Evolutionary conservation across 1,140 invertebrate genomes (phyloP).

Genomic region (Drosophila hydei): DNA sequence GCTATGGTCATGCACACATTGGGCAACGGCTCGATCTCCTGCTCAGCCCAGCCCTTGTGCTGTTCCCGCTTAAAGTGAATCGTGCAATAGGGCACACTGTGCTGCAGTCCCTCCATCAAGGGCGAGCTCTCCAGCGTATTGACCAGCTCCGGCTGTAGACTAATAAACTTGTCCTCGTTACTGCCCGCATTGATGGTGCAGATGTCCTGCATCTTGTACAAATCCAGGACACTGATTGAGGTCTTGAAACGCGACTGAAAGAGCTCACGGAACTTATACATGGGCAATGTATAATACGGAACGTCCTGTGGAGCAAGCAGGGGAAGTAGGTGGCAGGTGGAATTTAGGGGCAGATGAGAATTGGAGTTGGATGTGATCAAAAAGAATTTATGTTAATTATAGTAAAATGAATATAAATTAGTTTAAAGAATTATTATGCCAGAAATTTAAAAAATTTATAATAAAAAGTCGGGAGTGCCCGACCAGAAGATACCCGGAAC

Average conservation of each 20-base stretch:
- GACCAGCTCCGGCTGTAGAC: slow-evolving; percentile 85
- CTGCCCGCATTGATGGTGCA: slow-evolving; percentile 89
- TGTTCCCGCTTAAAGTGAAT: slow-evolving; percentile 85
- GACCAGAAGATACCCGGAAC: too few species aligned
- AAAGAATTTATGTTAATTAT: too few species aligned
- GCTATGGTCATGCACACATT: slow-evolving; percentile 86
- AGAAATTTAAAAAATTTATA: too few species aligned
- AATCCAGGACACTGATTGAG: slow-evolving; percentile 91
- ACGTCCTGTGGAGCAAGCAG: slow-evolving; percentile 87
- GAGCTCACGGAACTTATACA: slow-evolving; percentile 94
- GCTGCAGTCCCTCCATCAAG: slow-evolving; percentile 84
- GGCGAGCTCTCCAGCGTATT: slow-evolving; percentile 77
- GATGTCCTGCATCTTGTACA: slow-evolving; percentile 92
- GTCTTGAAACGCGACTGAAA: slow-evolving; percentile 93
- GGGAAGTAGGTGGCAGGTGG: too few species aligned
- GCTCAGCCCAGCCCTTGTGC: slow-evolving; percentile 90
- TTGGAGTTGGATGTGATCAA: too few species aligned
- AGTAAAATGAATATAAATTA: too few species aligned
- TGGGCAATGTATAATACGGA: slow-evolving; percentile 89
- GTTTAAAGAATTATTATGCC: too few species aligned
- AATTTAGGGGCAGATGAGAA: too few species aligned
- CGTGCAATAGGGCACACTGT: slow-evolving; percentile 87
- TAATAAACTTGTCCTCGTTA: slow-evolving; percentile 89
- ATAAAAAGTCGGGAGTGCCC: too few species aligned
- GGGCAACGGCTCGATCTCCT: slow-evolving; percentile 89